Conservation (phyloP, 2,888 invertebrate species). For the Agrochola circellaris region DNA sequence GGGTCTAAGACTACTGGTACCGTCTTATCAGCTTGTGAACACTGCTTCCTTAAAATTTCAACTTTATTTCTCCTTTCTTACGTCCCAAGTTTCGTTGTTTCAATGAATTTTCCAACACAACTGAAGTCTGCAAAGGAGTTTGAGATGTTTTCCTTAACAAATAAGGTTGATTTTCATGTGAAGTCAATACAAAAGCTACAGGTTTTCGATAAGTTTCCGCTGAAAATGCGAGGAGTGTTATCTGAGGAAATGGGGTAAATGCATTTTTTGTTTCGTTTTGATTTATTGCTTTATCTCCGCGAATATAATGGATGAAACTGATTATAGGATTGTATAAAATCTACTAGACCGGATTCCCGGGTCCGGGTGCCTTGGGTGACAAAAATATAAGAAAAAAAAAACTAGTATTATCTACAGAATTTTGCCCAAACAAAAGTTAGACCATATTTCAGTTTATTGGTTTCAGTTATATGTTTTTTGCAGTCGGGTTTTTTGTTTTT, state of each 20-base stretch:
- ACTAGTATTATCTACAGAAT: too few species aligned
- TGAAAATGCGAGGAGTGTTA: conserved; percentile 79
- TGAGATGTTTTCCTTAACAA: rapidly evolving
- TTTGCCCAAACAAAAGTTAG: too few species aligned
- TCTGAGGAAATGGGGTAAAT: conserved; percentile 69
- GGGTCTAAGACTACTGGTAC: conserved; percentile 71
- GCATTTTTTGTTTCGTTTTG: conserved; percentile 55
- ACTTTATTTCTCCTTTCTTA: not conserved
- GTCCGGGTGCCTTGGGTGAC: not conserved
- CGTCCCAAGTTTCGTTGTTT: conserved; percentile 37
- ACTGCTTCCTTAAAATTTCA: conserved; percentile 19
- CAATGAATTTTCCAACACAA: conserved; percentile 52
- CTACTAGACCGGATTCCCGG: rapidly evolving
- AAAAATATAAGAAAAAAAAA: not conserved
- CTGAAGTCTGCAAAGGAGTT: conserved; percentile 21
- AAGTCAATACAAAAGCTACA: conserved; percentile 80
- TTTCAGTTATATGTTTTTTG: too few species aligned
- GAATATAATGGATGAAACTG: not conserved
- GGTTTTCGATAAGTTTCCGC: conserved; percentile 86
- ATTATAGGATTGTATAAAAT: not conserved
- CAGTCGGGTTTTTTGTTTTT: too few species aligned
- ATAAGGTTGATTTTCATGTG: conserved; percentile 62
- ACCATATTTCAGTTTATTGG: too few species aligned
- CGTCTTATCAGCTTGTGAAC: conserved; percentile 75
- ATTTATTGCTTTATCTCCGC: conserved; percentile 28